Evolutionary conservation across 2,113 vertebrate species (phyloP), one percentile per base, ranked within the genome.

Genomic region (Drymodes brunneopygia): DNA sequence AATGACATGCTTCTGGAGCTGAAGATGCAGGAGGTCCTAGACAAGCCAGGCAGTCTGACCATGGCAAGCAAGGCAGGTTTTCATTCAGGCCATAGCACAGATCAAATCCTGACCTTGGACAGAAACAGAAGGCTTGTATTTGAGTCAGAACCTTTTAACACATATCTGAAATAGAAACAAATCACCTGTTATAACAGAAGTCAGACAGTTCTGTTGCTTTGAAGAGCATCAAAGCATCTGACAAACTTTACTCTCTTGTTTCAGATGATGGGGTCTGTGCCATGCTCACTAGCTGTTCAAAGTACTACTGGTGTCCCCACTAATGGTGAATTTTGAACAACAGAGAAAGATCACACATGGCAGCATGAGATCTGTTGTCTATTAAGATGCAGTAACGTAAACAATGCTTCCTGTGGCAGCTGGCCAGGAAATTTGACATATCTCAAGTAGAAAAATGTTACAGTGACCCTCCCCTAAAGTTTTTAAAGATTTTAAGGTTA

Each of bases 271-370:
- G 36, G 10, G 8, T 38, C 22, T 71, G 15, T 82, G 66, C 45
- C 22, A 10, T 40, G 31, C 36, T 82, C 20, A 20, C 50, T 45
- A n/a, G 12, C 15, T 65, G 10, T 67, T 53, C 71, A 65, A 64
- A 80, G 66, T 53, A 56, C 19, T 14, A 0, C 11, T 2, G 0
- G 9, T 40, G 35, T 86, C 40, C 53, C 28, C 51, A n/a, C n/a
- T n/a, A n/a, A n/a, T n/a, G n/a, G n/a, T 21, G 18, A 19, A 31
- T 61, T 92, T 73, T 57, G 61, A 88, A 54, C 36, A 89, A n/a
- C 40, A 87, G 40, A 14, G 25, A 54, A 90, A 75, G 13, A 21
- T 27, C n/a, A 44, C 3, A 11, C 45, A 17, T 12, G 21, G 35
- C 40, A 74, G 29, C 27, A n/a, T 2, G 2, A 4, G 19, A 66